These are phyloP conservation scores for Nyctalus aviator DNA, from an alignment of 2,797 vertebrate species.

Conservation along the genomic window DNA sequence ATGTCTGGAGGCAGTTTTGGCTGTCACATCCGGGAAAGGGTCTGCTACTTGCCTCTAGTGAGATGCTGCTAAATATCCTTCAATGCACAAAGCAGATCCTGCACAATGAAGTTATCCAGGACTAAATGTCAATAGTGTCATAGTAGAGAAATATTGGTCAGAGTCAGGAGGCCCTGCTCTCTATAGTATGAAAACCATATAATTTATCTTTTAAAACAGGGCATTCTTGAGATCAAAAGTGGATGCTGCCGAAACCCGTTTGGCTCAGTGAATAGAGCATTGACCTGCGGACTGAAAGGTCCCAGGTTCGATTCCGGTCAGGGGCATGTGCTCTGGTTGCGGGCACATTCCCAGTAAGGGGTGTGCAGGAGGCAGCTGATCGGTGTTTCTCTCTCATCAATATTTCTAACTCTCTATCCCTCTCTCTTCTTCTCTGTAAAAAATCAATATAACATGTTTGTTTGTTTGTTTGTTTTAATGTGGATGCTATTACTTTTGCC, in stretches of 20 bases:
- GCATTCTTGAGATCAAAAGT: neutral
- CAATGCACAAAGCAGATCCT: neutral
- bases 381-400: no score
- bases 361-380: no score
- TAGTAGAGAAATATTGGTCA: neutral
- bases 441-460: no score
- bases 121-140: neutral
- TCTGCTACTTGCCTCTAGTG: neutral
- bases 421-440: no score
- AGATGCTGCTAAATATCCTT: neutral
- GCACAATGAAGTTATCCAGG: neutral
- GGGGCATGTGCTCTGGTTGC: no score
- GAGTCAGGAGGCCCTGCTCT: neutral
- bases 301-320: no score
- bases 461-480: no score
- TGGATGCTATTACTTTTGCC: neutral
- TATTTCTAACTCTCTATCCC: no score
- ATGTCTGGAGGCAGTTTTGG: neutral
- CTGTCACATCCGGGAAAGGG: neutral
- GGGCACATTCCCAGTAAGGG: no score
- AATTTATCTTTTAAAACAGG: neutral
- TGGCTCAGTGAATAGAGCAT: no score
- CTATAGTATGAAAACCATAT: neutral
- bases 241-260: neutral
- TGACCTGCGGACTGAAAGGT: no score